Conservation (phyloP, 2,888 invertebrate species). For the Polylopha cassiicola region DNA sequence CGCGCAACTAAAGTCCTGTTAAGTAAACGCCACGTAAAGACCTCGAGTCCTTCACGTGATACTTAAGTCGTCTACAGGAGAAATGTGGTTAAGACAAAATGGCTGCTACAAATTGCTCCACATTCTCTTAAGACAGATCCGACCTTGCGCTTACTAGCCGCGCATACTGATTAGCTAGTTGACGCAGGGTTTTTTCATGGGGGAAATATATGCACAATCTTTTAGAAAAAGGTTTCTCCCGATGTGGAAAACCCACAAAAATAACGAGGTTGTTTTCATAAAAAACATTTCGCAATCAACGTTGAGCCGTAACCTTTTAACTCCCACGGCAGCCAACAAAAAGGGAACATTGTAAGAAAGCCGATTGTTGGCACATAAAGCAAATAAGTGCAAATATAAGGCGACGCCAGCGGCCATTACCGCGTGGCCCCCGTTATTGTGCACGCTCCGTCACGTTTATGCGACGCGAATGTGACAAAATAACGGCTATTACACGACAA, state of each 20-base stretch:
- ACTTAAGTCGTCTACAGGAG: slow-evolving; percentile 4
- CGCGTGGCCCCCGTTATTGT: slow-evolving; percentile 60
- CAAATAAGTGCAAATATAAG: slow-evolving; percentile 73
- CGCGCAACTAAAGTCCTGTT: too few species aligned
- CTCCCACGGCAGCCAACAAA: slow-evolving; percentile 43
- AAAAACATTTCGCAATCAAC: neutral
- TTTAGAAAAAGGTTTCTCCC: slow-evolving; percentile 2
- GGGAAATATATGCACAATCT: slow-evolving; percentile 13
- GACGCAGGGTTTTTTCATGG: slow-evolving; percentile 11
- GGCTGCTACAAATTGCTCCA: slow-evolving; percentile 19
- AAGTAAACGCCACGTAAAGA: too few species aligned
- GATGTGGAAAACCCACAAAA: too few species aligned
- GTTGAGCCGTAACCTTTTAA: slow-evolving; percentile 10
- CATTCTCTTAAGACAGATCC: slow-evolving; percentile 18
- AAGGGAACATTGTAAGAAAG: slow-evolving; percentile 52
- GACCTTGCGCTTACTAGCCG: slow-evolving; percentile 14
- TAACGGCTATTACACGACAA: slow-evolving; percentile 59
- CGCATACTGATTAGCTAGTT: slow-evolving; percentile 17
- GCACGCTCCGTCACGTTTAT: slow-evolving; percentile 62
- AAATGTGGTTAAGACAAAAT: slow-evolving; percentile 20
- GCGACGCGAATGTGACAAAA: slow-evolving; percentile 64
- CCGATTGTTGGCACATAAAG: slow-evolving; percentile 69
- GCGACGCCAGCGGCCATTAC: slow-evolving; percentile 57
- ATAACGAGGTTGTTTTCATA: too few species aligned
- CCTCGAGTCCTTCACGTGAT: slow-evolving; percentile 4